Evolutionary conservation across 1,140 invertebrate species (phyloP).

Genomic region (Drosophila punjabiensis): DNA sequence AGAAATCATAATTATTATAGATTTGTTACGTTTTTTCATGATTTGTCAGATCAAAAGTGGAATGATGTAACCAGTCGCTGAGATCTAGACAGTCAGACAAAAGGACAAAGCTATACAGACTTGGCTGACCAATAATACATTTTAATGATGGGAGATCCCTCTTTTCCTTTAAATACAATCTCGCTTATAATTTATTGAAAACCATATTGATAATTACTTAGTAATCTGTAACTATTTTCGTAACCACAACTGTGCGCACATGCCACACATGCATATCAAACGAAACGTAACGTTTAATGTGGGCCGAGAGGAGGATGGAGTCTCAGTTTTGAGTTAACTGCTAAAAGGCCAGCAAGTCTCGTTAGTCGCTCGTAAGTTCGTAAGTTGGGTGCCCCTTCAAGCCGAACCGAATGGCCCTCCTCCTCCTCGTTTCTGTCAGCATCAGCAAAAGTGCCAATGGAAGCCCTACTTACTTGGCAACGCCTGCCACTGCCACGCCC

Average conservation of each 20-base stretch:
- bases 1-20: no score
- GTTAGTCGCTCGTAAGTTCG: constrained; percentile 37
- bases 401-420: not conserved
- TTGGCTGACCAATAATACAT: no score
- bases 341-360: constrained; percentile 61
- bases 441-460: constrained; percentile 59
- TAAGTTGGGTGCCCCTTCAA: constrained; percentile 28
- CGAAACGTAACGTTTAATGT: constrained; percentile 62
- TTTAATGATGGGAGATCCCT: no score
- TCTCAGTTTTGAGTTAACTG: constrained; percentile 42
- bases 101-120: not conserved
- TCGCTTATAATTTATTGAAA: no score
- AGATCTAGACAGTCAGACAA: no score
- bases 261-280: constrained; percentile 16
- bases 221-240: not conserved
- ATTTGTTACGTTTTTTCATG: no score
- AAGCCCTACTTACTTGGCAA: constrained; percentile 76
- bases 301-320: constrained; percentile 38
- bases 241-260: constrained; percentile 1
- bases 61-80: no score
- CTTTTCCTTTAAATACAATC: no score
- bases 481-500: constrained; percentile 37
- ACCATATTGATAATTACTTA: not conserved
- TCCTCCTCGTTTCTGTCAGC: constrained; percentile 22
- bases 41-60: no score